These are phyloP conservation scores for Zosterops japonicus DNA, from an alignment of 2,113 vertebrate genomes.

Conservation along the genomic window DNA sequence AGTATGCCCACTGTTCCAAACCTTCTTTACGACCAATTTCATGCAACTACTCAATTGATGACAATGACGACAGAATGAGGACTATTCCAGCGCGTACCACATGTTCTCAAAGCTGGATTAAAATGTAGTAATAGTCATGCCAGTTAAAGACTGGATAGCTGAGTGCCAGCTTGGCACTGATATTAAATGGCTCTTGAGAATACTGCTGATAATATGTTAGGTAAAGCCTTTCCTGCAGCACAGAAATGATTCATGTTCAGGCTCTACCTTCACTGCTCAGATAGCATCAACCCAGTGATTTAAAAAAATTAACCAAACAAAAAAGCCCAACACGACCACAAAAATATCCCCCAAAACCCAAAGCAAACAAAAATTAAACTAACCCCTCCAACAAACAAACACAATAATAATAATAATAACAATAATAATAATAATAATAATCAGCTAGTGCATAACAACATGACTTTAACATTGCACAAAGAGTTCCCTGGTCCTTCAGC, in stretches of 20 bases:
- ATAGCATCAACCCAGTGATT: neutral
- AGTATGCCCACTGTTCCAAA: neutral
- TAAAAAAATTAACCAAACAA: neutral
- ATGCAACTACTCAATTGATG: neutral
- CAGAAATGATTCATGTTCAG: neutral
- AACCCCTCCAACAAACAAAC: neutral
- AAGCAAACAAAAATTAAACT: neutral
- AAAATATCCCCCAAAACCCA: too few relatives aligned
- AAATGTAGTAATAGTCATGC: neutral
- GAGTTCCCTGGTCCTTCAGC: neutral
- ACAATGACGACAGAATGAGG: neutral
- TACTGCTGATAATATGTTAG: rapidly evolving
- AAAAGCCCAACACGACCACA: neutral
- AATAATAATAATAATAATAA: too few relatives aligned
- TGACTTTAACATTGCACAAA: neutral
- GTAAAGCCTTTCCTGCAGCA: neutral
- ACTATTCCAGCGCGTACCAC: neutral
- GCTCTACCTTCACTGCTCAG: neutral
- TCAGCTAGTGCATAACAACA: neutral
- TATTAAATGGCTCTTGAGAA: neutral
- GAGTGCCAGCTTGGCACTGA: neutral
- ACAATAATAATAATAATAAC: too few relatives aligned
- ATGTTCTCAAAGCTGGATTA: neutral
- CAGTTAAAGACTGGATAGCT: neutral
- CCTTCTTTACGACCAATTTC: neutral